These are phyloP conservation scores for Botrylloides violaceus DNA, from an alignment of 23 tunicate genomes.

Conservation along the genomic window DNA sequence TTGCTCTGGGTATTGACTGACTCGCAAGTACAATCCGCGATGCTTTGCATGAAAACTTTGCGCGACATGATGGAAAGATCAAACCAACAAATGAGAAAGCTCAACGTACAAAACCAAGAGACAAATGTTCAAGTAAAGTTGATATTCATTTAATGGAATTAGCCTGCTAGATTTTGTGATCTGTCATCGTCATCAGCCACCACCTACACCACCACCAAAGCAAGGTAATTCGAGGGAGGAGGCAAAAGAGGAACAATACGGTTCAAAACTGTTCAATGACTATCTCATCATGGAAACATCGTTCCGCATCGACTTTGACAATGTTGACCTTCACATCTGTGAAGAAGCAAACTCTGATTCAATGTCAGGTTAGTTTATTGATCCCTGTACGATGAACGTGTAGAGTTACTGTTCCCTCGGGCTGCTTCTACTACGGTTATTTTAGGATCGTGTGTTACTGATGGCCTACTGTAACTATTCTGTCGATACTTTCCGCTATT, in stretches of 20 bases:
- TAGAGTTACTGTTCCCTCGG: no score
- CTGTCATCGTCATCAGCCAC: no score
- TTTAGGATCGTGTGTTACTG: neutral
- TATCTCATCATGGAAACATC: slow-evolving; percentile 61
- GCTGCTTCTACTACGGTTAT: no score
- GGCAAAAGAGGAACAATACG: neutral
- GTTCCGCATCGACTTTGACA: slow-evolving; percentile 65
- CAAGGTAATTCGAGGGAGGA: neutral
- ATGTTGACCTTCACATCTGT: slow-evolving; percentile 80
- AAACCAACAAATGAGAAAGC: slow-evolving; percentile 16
- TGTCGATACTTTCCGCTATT: no score
- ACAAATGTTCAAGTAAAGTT: neutral
- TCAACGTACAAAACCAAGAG: neutral
- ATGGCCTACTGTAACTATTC: neutral
- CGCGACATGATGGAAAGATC: slow-evolving; percentile 82
- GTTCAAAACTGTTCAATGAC: slow-evolving; percentile 32
- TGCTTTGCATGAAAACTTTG: slow-evolving; percentile 85
- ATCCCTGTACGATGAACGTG: neutral
- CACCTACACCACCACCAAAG: no score
- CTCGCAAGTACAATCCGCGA: slow-evolving; percentile 88
- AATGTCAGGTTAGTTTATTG: neutral
- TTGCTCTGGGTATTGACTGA: slow-evolving; percentile 90
- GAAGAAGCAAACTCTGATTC: slow-evolving; percentile 44
- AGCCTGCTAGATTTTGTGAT: no score
- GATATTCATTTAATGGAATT: no score